phyloP scores from a whole-genome alignment of 1,140 invertebrate species.

The Zaprionus camerounensis region DNA sequence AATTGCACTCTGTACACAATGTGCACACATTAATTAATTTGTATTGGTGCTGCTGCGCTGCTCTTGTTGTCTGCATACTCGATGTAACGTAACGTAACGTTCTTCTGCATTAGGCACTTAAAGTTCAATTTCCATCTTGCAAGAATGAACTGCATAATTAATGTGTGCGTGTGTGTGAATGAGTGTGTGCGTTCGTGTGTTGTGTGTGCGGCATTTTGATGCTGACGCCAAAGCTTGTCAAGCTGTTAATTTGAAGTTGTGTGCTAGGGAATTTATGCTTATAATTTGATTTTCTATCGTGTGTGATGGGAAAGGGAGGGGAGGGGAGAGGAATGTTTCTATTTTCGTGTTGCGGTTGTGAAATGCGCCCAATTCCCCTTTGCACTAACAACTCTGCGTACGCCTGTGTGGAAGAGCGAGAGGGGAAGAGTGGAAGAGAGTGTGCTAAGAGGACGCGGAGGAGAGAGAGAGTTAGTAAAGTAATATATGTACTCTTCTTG shows the following conservation, averaged over 20 bases:
- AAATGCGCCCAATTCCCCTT: slow-evolving; percentile 27
- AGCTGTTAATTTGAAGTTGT: slow-evolving; percentile 26
- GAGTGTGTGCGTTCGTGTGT: background rate
- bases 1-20: slow-evolving; percentile 3
- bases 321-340: slow-evolving; percentile 11
- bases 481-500: slow-evolving; percentile 15
- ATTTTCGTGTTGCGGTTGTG: slow-evolving; percentile 35
- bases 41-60: background rate
- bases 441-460: background rate
- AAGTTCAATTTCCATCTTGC: slow-evolving; percentile 8
- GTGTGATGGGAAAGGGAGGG: background rate
- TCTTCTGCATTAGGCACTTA: slow-evolving; percentile 13
- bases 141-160: slow-evolving; percentile 29
- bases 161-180: slow-evolving; percentile 7
- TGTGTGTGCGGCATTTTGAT: slow-evolving; percentile 22
- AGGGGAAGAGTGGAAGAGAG: slow-evolving; percentile 6
- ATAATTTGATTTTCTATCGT: slow-evolving; percentile 35
- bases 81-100: slow-evolving; percentile 3
- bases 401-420: slow-evolving; percentile 4
- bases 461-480: slow-evolving; percentile 25
- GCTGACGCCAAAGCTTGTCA: slow-evolving; percentile 16
- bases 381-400: background rate
- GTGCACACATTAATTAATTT: slow-evolving; percentile 11
- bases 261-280: slow-evolving; percentile 34
- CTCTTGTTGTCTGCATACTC: slow-evolving; percentile 6